Percentiles rank a stretch among this genome's conserved stretches.
These are phyloP conservation scores for Oscheius sp. DNA, from an alignment of 2,888 invertebrate genomes.

Conservation along the genomic window DNA sequence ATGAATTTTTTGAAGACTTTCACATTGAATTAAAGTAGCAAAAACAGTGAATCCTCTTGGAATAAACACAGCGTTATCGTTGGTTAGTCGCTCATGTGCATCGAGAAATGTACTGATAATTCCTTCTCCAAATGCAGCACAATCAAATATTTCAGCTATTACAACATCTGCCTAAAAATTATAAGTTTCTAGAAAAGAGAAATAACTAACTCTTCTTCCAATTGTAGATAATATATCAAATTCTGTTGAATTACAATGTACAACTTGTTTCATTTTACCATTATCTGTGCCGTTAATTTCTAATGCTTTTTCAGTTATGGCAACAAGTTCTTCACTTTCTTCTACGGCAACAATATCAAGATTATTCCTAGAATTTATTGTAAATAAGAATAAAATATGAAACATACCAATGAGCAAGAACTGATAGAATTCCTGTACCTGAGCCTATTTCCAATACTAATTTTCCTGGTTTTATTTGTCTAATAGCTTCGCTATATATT, in stretches of 20 bases:
- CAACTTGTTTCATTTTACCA: conserved; percentile 20
- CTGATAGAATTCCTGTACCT: conserved; percentile 51
- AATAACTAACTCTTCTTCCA: neutral
- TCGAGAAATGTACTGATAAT: conserved; percentile 46
- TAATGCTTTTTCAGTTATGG: conserved; percentile 40
- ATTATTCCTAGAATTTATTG: conserved; percentile 30
- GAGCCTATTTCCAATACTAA: conserved; percentile 53
- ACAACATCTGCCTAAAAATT: conserved; percentile 45
- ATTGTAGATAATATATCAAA: neutral
- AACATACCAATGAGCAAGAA: conserved; percentile 44
- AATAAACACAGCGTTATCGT: conserved; percentile 41
- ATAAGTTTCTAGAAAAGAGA: neutral
- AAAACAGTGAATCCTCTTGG: conserved; percentile 42
- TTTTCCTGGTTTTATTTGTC: neutral
- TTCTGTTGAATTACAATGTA: conserved; percentile 36
- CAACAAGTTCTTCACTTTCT: conserved; percentile 33
- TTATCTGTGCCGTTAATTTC: conserved; percentile 18
- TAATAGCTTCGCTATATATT: conserved; percentile 25
- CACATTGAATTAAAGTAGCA: conserved; percentile 38
- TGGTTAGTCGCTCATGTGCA: conserved; percentile 47
- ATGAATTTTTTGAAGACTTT: conserved; percentile 40
- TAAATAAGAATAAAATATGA: conserved; percentile 1
- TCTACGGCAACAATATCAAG: conserved; percentile 43
- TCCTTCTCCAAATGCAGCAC: conserved; percentile 51
- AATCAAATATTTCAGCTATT: conserved; percentile 50